A percentile compares a stretch with the other conserved stretches of the same genome.
Conservation (phyloP, 2,797 vertebrate genomes). For the Tympanoctomys barrerae region DNA sequence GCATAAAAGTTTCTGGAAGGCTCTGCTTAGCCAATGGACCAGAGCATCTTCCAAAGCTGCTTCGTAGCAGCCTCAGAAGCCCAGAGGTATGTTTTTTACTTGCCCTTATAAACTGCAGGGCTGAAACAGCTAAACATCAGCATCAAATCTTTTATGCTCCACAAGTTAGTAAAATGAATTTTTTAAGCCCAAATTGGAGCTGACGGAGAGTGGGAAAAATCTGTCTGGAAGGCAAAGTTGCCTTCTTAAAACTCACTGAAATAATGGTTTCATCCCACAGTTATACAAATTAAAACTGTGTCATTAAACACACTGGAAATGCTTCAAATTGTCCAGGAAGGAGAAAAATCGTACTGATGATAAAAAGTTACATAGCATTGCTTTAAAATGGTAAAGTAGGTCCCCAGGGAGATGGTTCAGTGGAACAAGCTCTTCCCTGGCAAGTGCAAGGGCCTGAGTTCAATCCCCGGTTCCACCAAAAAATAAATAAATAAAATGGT, state of each 20-base stretch:
- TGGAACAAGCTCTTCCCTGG: too few species aligned
- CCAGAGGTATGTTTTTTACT: background rate
- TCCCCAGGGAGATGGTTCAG: too few species aligned
- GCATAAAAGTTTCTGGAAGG: background rate
- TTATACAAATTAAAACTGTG: slow-evolving; percentile 39
- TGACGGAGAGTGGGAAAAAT: slow-evolving; percentile 31
- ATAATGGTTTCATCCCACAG: slow-evolving; percentile 18
- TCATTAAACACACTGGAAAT: slow-evolving; percentile 46
- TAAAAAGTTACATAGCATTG: slow-evolving; percentile 23
- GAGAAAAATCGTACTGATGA: slow-evolving; percentile 31
- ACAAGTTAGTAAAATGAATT: slow-evolving; percentile 65
- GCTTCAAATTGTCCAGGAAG: slow-evolving; percentile 41
- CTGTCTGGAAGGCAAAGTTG: slow-evolving; percentile 33
- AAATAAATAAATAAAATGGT: background rate
- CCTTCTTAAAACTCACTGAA: slow-evolving; percentile 47
- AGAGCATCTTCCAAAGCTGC: background rate
- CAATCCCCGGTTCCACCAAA: too few species aligned
- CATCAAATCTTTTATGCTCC: slow-evolving; percentile 56
- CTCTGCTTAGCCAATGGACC: background rate
- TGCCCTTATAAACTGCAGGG: background rate
- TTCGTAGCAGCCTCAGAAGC: background rate
- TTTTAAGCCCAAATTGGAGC: slow-evolving; percentile 62
- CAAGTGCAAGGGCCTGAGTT: too few species aligned
- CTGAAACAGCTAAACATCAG: slow-evolving; percentile 34
- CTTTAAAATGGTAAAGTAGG: background rate